These are phyloP conservation scores for Sciurus vulgaris DNA, from an alignment of 2,797 vertebrate genomes.

Conservation along the genomic window DNA sequence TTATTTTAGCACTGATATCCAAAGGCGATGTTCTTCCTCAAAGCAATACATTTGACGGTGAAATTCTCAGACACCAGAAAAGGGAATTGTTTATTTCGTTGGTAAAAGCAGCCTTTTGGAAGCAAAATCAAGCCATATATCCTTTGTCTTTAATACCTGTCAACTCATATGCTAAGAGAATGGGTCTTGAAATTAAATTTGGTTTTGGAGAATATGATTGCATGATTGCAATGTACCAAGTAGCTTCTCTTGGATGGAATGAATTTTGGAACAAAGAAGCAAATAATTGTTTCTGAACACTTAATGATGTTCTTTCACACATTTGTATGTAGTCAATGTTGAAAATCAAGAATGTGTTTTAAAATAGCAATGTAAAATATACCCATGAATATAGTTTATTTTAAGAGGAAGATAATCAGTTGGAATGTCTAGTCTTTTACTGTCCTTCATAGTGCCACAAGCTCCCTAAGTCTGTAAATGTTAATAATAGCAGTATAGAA, in stretches of 20 bases:
- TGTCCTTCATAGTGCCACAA: not conserved
- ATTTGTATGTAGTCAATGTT: not conserved
- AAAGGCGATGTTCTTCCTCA: not conserved
- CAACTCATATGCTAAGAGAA: not conserved
- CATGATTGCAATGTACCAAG: not conserved
- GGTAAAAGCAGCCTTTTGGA: not conserved
- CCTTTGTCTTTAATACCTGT: not conserved
- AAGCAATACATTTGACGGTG: not conserved
- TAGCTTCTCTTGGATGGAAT: not conserved
- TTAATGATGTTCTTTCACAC: not conserved
- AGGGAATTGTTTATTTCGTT: not conserved
- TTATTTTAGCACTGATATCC: not conserved
- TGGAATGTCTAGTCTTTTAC: not conserved
- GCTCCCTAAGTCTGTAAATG: conserved; percentile 54
- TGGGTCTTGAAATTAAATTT: not conserved
- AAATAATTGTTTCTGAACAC: not conserved
- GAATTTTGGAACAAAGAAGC: not conserved
- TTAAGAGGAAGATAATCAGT: conserved; percentile 55
- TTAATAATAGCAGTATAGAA: conserved; percentile 59
- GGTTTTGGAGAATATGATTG: not conserved
- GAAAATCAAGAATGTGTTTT: not conserved
- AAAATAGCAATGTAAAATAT: conserved; percentile 45
- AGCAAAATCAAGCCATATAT: not conserved
- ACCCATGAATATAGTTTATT: conserved; percentile 2
- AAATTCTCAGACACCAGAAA: not conserved